phyloP scores from a whole-genome alignment of 2,113 vertebrate genomes.

The Upupa epops region DNA sequence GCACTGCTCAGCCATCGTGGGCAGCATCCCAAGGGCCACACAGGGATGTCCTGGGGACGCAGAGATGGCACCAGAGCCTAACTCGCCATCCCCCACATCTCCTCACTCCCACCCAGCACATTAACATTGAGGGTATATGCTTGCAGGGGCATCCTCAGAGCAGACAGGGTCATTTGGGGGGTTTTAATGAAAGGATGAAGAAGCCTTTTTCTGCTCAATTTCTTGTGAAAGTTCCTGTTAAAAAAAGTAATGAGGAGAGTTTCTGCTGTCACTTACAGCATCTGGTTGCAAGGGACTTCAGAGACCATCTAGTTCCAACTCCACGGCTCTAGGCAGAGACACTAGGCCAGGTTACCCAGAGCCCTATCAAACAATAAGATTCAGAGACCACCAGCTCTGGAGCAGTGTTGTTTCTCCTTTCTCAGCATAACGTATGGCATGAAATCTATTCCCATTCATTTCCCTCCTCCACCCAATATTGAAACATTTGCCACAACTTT shows the following conservation, averaged over 20 bases:
- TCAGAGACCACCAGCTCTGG: background rate
- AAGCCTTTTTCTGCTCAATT: background rate
- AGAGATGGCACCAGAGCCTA: background rate
- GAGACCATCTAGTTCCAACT: too few relatives aligned
- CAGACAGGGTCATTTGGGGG: background rate
- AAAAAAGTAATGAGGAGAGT: background rate
- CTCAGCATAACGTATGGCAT: accelerated
- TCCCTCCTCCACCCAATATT: background rate
- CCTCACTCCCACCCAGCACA: background rate
- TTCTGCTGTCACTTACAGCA: background rate
- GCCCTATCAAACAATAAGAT: background rate
- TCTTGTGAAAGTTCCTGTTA: background rate
- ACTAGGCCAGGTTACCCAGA: too few relatives aligned
- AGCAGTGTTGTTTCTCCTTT: background rate
- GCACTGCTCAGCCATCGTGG: background rate
- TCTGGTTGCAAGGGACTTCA: too few relatives aligned
- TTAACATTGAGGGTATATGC: background rate
- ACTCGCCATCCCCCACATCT: background rate
- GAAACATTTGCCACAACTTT: background rate
- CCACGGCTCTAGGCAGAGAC: too few relatives aligned
- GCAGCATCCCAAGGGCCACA: background rate
- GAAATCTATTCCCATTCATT: background rate
- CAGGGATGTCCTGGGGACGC: background rate
- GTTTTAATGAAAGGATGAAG: background rate
- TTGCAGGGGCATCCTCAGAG: accelerated